Evolutionary conservation across 2,113 vertebrate genomes (phyloP), one percentile per base, ranked within the genome.

Genomic region (Ivindomyrus marchei): DNA sequence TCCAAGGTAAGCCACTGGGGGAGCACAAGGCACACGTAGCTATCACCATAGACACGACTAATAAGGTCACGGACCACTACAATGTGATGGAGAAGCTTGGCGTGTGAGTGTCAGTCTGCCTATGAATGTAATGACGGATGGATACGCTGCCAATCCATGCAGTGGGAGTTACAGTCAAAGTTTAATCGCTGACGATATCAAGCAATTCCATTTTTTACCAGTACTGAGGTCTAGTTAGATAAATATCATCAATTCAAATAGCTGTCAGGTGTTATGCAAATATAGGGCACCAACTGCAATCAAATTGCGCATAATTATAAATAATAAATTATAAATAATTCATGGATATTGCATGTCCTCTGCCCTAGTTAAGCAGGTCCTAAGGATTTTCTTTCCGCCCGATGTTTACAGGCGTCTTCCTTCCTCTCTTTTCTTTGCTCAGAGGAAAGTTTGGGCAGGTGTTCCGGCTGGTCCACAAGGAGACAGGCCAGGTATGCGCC

Each of bases 361-460:
- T 36, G 31, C 27, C 70, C 70, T 39, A 77, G 19, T 39, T 39
- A 77, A 39, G 2, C 1, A 17, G 27, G 70, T 39, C 27, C 27
- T 77, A 2, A 4, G 13, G 70, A 39, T 77, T 77, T 77, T 39
- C 70, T 39, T 77, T 39, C 70, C 17, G 1, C 70, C 36, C 31
- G 31, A 77, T 77, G 17, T 77, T 77, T 77, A 77, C 36, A 5
- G 36, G 5, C 4, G 15, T 17, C 31, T 77, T 15, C 74, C 31
- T 80, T 42, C 15, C 36, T 42, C 74, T 3, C 31, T 7, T 19
- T 39, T 66, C 53, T 66, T 66, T n/a, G 84, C 36, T 4, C 90
- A 98, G 97, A 53, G 97, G 97, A 8, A 97, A 96, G 77, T 98
- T 97, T 0, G 97, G 97, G 0, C 94, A 93, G 0, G 97, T 98